phyloP scores from a whole-genome alignment of 2,888 invertebrate species.

The Dynastes tityus region DNA sequence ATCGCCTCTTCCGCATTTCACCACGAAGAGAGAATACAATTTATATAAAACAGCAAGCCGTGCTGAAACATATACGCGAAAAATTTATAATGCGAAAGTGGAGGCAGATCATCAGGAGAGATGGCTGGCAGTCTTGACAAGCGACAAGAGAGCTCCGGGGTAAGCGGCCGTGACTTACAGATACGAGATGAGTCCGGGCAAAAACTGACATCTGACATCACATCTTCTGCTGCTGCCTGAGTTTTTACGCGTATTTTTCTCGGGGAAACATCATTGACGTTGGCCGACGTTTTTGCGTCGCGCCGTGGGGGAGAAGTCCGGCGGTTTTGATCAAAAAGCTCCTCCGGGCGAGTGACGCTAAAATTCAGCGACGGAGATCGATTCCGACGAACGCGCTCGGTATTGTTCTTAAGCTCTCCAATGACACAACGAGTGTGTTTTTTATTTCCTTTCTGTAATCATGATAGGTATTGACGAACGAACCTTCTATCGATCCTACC shows the following conservation, averaged over 20 bases:
- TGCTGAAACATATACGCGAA: slow-evolving; percentile 35
- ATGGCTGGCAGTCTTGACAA: slow-evolving; percentile 59
- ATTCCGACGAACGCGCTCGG: slow-evolving; percentile 43
- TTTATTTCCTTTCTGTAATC: slow-evolving; percentile 37
- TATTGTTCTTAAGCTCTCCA: slow-evolving; percentile 47
- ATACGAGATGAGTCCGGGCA: slow-evolving; percentile 60
- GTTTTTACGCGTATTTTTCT: slow-evolving; percentile 60
- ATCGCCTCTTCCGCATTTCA: slow-evolving; percentile 19
- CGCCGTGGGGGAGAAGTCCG: slow-evolving; percentile 53
- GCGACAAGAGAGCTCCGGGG: slow-evolving; percentile 60
- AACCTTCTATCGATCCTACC: background rate
- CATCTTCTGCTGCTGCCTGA: slow-evolving; percentile 57
- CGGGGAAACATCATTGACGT: slow-evolving; percentile 60
- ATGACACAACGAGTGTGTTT: slow-evolving; percentile 46
- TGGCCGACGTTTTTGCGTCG: slow-evolving; percentile 54
- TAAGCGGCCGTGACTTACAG: slow-evolving; percentile 60
- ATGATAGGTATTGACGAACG: slow-evolving; percentile 45
- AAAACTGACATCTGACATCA: slow-evolving; percentile 63
- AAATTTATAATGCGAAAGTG: slow-evolving; percentile 52
- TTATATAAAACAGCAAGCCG: slow-evolving; percentile 18
- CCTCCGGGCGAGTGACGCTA: slow-evolving; percentile 40
- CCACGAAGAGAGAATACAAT: background rate
- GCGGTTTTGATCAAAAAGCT: slow-evolving; percentile 55
- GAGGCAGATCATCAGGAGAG: slow-evolving; percentile 57
- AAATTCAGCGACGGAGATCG: slow-evolving; percentile 46